Percentiles rank a stretch among this genome's conserved stretches.
Conservation (phyloP, 2,113 vertebrate genomes). For the Alaudala cheleensis region DNA sequence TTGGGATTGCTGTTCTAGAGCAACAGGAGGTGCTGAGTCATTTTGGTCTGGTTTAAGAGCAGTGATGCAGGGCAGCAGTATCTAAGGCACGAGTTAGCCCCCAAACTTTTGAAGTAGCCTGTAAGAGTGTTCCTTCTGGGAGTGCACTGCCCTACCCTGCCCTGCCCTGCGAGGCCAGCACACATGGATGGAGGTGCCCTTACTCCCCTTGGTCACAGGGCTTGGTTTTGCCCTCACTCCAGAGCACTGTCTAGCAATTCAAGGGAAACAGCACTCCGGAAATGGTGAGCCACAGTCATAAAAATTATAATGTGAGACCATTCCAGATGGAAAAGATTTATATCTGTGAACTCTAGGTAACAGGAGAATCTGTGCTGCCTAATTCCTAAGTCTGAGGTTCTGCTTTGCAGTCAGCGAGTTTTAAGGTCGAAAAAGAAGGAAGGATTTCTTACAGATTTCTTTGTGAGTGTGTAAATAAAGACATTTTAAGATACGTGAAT, state of each 20-base stretch:
- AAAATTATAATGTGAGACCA: background rate
- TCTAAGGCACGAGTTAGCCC: background rate
- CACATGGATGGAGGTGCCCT: background rate
- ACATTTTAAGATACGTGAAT: background rate
- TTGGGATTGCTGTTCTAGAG: background rate
- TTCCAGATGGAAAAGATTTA: background rate
- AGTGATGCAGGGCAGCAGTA: background rate
- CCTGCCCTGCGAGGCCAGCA: background rate
- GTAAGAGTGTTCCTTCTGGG: background rate
- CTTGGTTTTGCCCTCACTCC: background rate
- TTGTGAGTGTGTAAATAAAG: background rate
- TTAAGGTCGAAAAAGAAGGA: background rate
- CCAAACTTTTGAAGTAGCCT: background rate
- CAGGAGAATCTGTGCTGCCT: background rate
- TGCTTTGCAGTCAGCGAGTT: background rate
- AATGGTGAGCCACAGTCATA: background rate
- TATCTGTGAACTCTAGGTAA: background rate
- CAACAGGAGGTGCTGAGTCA: background rate
- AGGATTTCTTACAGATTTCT: background rate
- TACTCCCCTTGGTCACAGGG: background rate
- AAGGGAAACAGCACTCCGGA: background rate
- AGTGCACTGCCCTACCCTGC: background rate
- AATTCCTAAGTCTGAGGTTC: background rate
- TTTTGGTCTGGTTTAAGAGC: background rate
- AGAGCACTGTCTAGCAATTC: background rate